Evolutionary conservation across 2,888 invertebrate species (phyloP).

Genomic region (Dioctria rufipes): DNA sequence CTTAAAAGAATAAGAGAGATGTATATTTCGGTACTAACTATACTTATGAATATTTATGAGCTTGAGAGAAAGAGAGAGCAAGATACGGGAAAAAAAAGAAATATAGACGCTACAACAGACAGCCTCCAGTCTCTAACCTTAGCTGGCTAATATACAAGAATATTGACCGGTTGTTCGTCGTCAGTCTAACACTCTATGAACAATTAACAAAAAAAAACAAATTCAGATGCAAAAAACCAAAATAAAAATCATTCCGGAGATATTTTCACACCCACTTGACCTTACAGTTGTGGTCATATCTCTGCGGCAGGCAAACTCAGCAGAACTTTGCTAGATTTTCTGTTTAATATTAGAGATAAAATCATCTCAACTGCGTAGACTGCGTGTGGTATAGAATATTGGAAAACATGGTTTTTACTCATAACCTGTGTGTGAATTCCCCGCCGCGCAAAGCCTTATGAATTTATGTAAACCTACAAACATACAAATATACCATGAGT

Average conservation of each 20-base stretch:
- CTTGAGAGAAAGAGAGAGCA: background rate
- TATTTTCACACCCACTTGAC: conserved; percentile 53
- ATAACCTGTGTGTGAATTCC: conserved; percentile 21
- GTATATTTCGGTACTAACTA: background rate
- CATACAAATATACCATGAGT: no score
- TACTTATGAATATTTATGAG: no score
- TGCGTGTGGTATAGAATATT: conserved; percentile 8
- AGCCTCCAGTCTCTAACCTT: conserved; percentile 2
- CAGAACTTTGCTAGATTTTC: conserved; percentile 11
- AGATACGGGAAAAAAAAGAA: background rate
- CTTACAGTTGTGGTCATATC: conserved; percentile 15
- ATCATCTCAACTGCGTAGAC: background rate
- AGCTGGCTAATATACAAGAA: background rate
- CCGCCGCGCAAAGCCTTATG: conserved; percentile 1
- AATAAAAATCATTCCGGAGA: conserved; percentile 32
- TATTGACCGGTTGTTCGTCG: no score
- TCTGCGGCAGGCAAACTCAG: background rate
- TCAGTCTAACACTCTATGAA: background rate
- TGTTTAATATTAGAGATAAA: conserved; percentile 16
- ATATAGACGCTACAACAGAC: background rate
- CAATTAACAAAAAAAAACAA: conserved; percentile 31
- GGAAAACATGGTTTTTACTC: conserved; percentile 6
- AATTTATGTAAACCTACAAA: no score
- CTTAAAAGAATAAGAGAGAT: conserved; percentile 26
- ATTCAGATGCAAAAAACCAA: conserved; percentile 29